Percentiles rank a stretch among this genome's conserved stretches.
These are phyloP conservation scores for Lipotes vexillifer DNA, from an alignment of 2,113 vertebrate genomes.

Conservation along the genomic window DNA sequence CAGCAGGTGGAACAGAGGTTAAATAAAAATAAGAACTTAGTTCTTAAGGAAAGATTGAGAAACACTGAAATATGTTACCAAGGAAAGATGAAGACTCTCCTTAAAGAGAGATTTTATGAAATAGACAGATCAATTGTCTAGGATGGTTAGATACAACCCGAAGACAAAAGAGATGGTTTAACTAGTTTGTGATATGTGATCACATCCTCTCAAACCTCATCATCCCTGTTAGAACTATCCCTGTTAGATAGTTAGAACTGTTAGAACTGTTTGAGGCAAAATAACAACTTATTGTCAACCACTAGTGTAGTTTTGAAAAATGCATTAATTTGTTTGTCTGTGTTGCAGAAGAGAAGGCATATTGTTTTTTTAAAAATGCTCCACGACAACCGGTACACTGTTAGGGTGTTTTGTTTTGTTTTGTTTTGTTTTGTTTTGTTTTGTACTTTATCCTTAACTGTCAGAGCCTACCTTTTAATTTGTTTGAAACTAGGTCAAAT, in stretches of 20 bases:
- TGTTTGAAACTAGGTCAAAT: slow-evolving; percentile 38
- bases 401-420: neutral
- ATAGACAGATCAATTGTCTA: neutral
- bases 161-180: neutral
- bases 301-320: neutral
- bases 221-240: neutral
- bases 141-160: neutral
- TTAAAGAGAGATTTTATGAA: slow-evolving; percentile 10
- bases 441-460: slow-evolving; percentile 20
- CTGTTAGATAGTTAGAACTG: too few species aligned
- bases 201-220: neutral
- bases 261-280: slow-evolving; percentile 37
- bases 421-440: slow-evolving; percentile 21
- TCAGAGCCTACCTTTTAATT: slow-evolving; percentile 29
- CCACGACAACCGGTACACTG: neutral
- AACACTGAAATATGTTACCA: slow-evolving; percentile 1
- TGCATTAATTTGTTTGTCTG: neutral
- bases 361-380: neutral
- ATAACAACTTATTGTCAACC: slow-evolving; percentile 17
- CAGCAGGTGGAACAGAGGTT: neutral
- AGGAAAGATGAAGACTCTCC: neutral
- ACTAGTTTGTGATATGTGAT: neutral
- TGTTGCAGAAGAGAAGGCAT: neutral
- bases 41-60: slow-evolving; percentile 15
- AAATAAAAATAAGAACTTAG: slow-evolving; percentile 10